These are phyloP conservation scores for Petrolisthes manimaculis DNA, from an alignment of 2,888 invertebrate species.

Conservation along the genomic window DNA sequence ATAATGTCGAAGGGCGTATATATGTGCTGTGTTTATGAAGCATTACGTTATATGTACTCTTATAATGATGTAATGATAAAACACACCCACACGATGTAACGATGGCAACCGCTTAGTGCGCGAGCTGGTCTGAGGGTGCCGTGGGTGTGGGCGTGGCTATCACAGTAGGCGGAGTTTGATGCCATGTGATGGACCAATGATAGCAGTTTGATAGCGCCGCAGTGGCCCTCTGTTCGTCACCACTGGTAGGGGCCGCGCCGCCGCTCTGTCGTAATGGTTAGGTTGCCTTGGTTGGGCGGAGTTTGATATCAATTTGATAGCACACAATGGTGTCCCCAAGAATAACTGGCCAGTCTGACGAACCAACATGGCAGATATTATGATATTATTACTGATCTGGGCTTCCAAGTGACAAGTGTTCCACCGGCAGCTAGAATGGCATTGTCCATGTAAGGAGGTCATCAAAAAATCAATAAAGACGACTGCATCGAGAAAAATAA, in stretches of 20 bases:
- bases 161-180: constrained; percentile 56
- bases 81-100: background rate
- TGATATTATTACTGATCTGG: too few species aligned
- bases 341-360: background rate
- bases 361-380: background rate
- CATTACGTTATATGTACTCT: too few species aligned
- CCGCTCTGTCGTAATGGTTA: constrained; percentile 37
- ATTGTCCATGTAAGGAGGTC: too few species aligned
- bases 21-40: too few species aligned
- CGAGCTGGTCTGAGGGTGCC: constrained; percentile 31
- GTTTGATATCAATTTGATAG: constrained; percentile 63
- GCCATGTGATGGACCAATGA: constrained; percentile 58
- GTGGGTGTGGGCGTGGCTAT: constrained; percentile 51
- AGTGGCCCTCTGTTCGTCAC: constrained; percentile 43
- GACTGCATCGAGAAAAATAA: too few species aligned
- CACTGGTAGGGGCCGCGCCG: constrained; percentile 41
- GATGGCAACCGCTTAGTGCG: constrained; percentile 46
- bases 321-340: constrained; percentile 42
- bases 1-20: background rate
- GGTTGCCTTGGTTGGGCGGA: constrained; percentile 45
- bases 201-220: constrained; percentile 51
- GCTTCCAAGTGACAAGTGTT: too few species aligned
- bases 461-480: too few species aligned
- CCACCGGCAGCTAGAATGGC: too few species aligned
- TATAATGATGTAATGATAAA: background rate